phyloP scores from a whole-genome alignment of 2,113 vertebrate genomes.

The Ciconia maguari region DNA sequence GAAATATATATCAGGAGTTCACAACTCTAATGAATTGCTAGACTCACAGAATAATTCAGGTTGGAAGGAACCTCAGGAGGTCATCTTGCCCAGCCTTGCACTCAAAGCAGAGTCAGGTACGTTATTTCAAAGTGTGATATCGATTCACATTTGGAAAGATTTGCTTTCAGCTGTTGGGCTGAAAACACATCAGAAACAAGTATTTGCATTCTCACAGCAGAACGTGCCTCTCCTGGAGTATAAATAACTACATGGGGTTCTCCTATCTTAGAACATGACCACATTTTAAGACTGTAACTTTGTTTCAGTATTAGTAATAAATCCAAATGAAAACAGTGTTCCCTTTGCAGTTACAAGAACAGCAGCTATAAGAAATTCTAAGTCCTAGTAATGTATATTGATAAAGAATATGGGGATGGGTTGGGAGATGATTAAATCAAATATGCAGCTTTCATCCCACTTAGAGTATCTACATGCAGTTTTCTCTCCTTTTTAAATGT shows the following conservation, averaged over 20 bases:
- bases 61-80: not conserved
- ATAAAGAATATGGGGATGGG: not conserved
- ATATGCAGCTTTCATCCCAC: not conserved
- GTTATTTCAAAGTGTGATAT: not conserved
- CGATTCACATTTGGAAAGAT: not conserved
- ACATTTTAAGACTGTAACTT: not conserved
- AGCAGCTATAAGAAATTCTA: not conserved
- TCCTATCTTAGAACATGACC: not conserved
- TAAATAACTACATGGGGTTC: not conserved
- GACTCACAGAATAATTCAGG: not conserved
- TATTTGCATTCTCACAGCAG: not conserved
- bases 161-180: not conserved
- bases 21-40: not conserved
- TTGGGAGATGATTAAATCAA: not conserved
- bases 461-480: not conserved
- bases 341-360: not conserved
- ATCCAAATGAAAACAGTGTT: not conserved
- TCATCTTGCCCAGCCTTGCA: not conserved
- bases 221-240: not conserved
- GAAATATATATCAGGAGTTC: not conserved
- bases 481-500: not conserved
- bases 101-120: not conserved
- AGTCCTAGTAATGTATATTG: not conserved
- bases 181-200: not conserved
- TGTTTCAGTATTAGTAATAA: not conserved